Evolutionary conservation across 2,888 invertebrate species (phyloP), one percentile per base, ranked within the genome.

Genomic region (Eupithecia exiguata): DNA sequence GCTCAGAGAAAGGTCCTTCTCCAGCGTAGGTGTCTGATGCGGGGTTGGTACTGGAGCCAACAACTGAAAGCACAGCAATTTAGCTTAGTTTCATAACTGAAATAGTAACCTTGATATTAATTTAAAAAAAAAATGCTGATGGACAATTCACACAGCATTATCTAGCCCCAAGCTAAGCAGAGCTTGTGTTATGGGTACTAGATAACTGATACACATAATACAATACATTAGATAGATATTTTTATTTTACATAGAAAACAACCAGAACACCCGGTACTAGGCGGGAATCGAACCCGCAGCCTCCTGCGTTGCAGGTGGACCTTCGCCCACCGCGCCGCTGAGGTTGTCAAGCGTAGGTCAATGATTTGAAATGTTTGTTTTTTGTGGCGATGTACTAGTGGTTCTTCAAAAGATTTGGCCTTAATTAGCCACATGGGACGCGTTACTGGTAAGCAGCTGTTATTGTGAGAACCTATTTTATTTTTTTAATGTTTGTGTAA

Each of bases 1-100:
- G 89, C 81, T 96, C 96, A 0, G 96, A 96, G 81, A 95, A 95
- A 0, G 95, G 92, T 9, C 85, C 83, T 3, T 89, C 83, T 1
- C 96, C 96, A 61, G 94, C 94, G 81, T 92, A 96, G 0, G 86
- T 89, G 16, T 95, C 93, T 1, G 86, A 78, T 70, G 95, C 94
- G 1, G 92, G 88, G 68, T 91, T 84, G 1, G 74, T 78, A 40
- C 91, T 92, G 6, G 94, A 84, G 35, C 94, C 95, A 1, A 80
- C 75, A 61, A 87, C 94, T 94, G 81, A 25, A 82, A 85, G 21
- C 7, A 62, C 5, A 35, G 3, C 5, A 5, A 38, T 30, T 38
- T 9, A 9, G 9, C 49, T 10, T 49, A 49, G 49, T n/a, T 63
- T 10, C 14, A 66, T 62, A 12, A 25, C 53, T 53, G 3, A 12